Evolutionary conservation across 2,888 invertebrate species (phyloP), one percentile per base, ranked within the genome.

Genomic region (Loripinus fragilis): DNA sequence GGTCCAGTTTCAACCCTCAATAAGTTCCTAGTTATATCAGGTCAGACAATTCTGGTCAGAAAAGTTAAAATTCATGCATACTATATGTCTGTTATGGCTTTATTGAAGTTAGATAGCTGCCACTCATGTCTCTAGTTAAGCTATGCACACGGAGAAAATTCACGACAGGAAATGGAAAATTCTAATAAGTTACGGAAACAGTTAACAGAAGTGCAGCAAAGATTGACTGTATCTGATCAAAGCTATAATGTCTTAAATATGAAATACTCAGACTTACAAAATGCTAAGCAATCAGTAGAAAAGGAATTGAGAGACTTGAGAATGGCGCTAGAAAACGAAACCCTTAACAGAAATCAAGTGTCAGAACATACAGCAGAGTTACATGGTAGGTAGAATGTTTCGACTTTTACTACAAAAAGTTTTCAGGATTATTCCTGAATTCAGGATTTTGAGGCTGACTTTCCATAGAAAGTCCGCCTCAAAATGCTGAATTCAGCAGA

Each of bases 131-230:
- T n/a, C n/a, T n/a, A n/a, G n/a, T n/a, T n/a, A n/a, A n/a, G n/a
- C n/a, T n/a, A n/a, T 45, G 98, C 98, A 89, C 95, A 97, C 94
- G 97, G 97, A 88, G 97, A 97, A 80, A 98, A 97, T 94, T 94
- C 97, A 75, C 97, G 97, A 93, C 95, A 95, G 73, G 98, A 98
- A 94, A 95, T 96, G 0, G 98, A 98, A 60, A 89, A 88, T 72
- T 86, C 88, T 65, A 89, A 88, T 78, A 94, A 94, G 85, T 95
- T 97, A 75, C 95, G 98, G 81, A 98, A 98, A 91, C 96, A 97
- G 92, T 96, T 96, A 35, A 96, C 97, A 10, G 98, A 98, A 93
- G 93, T 98, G 78, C 92, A 91, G 68, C 92, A 60, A 60, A 86
- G 90, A 71, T 86, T 88, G 70, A 85, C 76, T 35, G 68, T 82